Conservation (phyloP, 2,888 invertebrate species). For the Thelaira solivaga region DNA sequence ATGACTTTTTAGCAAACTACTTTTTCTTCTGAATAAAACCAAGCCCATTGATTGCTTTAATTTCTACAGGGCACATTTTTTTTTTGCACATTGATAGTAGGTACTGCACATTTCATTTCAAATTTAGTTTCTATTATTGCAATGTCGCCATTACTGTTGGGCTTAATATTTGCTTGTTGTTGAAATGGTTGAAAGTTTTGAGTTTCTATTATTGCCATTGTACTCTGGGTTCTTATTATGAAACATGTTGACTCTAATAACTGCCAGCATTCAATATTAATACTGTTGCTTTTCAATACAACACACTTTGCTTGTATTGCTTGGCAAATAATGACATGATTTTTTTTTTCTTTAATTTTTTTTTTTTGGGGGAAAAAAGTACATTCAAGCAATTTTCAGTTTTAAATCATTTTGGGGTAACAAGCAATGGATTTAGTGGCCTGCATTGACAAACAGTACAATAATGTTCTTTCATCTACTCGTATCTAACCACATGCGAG, state of each 20-base stretch:
- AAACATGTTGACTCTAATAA: conserved; percentile 52
- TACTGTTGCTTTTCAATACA: not conserved
- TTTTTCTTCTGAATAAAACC: no score
- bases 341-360: not conserved
- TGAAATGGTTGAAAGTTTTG: conserved; percentile 5
- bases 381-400: not conserved
- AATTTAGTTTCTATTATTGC: conserved; percentile 29
- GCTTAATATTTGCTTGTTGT: not conserved
- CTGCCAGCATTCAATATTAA: conserved; percentile 21
- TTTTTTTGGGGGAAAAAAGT: not conserved
- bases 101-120: no score
- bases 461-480: not conserved
- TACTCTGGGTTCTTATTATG: conserved; percentile 37
- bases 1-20: no score
- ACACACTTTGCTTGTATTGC: no score
- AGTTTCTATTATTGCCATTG: conserved; percentile 18
- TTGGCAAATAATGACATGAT: not conserved
- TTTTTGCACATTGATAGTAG: no score
- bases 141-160: conserved; percentile 10
- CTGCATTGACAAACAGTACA: conserved; percentile 21
- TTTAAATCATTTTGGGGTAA: no score
- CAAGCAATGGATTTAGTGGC: no score
- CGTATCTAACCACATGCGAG: no score
- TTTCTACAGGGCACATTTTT: no score
- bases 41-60: no score